These are phyloP conservation scores for Felis catus DNA, from an alignment of 2,113 vertebrate genomes.

Conservation along the genomic window DNA sequence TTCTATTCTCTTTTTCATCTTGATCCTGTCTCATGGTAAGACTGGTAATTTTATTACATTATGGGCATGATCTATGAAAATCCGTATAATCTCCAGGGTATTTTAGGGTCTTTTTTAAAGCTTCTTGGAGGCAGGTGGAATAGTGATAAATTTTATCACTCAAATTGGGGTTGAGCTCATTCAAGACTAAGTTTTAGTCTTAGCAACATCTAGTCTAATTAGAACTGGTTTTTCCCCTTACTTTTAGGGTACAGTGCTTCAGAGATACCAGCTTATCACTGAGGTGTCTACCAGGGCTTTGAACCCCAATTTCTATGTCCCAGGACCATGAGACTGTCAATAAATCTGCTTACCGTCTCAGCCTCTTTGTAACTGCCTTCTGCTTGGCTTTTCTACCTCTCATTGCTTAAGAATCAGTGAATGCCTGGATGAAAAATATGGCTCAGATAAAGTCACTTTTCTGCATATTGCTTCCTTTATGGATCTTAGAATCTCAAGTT, in stretches of 20 bases:
- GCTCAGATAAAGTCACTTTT: not conserved
- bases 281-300: not conserved
- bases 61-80: not conserved
- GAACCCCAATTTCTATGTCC: not conserved
- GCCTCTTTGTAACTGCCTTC: not conserved
- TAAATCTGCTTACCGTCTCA: not conserved
- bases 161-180: not conserved
- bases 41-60: not conserved
- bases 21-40: not conserved
- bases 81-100: not conserved
- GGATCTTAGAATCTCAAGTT: not conserved
- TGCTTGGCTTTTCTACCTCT: not conserved
- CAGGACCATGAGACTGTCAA: not conserved
- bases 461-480: not conserved
- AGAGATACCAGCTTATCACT: not conserved
- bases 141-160: not conserved
- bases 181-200: not conserved
- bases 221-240: not conserved
- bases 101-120: not conserved
- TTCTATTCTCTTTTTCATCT: not conserved
- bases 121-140: not conserved
- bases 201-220: not conserved
- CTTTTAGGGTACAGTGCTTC: not conserved
- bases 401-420: not conserved
- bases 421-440: not conserved